Evolutionary conservation across 2,113 vertebrate species (phyloP).

Genomic region (Morone chrysops): DNA sequence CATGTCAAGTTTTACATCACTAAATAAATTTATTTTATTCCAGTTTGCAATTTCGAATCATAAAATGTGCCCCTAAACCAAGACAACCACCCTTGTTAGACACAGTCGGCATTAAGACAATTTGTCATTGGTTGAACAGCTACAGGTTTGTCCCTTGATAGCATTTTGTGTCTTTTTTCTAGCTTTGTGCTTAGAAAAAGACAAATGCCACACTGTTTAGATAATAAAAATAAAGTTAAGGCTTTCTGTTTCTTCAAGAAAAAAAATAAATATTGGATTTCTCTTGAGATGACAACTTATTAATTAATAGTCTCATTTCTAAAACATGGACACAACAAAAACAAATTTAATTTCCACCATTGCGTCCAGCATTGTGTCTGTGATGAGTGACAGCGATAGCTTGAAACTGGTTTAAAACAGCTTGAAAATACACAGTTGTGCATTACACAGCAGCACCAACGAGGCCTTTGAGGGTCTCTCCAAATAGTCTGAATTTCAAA

Average conservation of each 20-base stretch:
- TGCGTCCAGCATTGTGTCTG: not conserved
- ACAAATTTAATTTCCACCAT: not conserved
- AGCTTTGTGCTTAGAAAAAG: not conserved
- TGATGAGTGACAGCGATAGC: constrained; percentile 30
- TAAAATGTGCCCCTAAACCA: not conserved
- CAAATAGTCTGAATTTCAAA: constrained; percentile 69
- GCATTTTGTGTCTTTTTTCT: not conserved
- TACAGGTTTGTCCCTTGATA: constrained; percentile 1
- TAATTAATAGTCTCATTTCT: constrained; percentile 9
- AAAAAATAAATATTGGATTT: not conserved
- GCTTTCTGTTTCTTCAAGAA: not conserved
- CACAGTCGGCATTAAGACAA: not conserved
- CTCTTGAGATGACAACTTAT: not conserved
- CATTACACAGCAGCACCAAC: constrained; percentile 21
- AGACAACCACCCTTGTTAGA: not conserved
- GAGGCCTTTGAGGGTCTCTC: constrained; percentile 63
- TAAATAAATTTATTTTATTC: constrained; percentile 13
- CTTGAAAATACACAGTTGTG: not conserved
- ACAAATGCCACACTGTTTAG: not conserved
- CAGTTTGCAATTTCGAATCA: constrained; percentile 11
- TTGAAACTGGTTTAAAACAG: constrained; percentile 16
- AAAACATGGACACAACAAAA: not conserved
- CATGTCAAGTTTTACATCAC: constrained; percentile 22
- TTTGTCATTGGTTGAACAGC: not conserved
- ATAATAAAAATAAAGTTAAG: not conserved